Conservation (phyloP, 2,797 vertebrate genomes). For the Holocentrus rufus region DNA sequence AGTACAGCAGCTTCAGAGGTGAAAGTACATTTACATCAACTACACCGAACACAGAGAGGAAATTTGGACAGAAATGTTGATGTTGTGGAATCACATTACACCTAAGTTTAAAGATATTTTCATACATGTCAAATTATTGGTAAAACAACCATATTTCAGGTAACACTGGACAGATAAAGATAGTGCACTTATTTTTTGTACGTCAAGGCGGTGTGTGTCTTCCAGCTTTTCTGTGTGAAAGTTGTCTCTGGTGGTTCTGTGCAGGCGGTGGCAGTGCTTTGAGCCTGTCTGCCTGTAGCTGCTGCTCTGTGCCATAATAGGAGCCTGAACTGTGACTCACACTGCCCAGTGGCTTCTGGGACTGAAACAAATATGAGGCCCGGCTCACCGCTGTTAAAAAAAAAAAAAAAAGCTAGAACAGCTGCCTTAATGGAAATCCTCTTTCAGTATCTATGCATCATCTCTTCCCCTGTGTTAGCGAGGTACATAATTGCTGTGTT, state of each 20-base stretch:
- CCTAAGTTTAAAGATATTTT: background rate
- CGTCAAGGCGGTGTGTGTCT: constrained; percentile 4
- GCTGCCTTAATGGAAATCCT: constrained; percentile 46
- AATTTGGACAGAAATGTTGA: too few species aligned
- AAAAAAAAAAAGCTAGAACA: background rate
- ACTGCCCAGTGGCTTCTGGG: constrained; percentile 30
- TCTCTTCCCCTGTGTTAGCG: constrained; percentile 12
- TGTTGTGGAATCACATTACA: too few species aligned
- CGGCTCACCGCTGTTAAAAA: constrained; percentile 31
- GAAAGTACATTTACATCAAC: too few species aligned
- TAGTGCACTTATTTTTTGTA: background rate
- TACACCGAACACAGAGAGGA: too few species aligned
- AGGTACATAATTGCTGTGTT: constrained; percentile 4
- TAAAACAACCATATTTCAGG: constrained; percentile 1
- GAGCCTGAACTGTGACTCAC: constrained; percentile 7
- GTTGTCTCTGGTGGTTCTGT: background rate
- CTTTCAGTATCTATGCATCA: constrained; percentile 24
- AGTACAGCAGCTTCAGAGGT: too few species aligned
- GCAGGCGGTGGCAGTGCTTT: background rate
- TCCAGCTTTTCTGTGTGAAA: background rate
- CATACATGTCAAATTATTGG: background rate
- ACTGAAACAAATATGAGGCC: constrained; percentile 31
- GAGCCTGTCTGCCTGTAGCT: constrained; percentile 6
- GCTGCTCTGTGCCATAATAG: background rate
- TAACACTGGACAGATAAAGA: constrained; percentile 20